phyloP scores from a whole-genome alignment of 2,888 invertebrate genomes.

The Cyaniris semiargus region DNA sequence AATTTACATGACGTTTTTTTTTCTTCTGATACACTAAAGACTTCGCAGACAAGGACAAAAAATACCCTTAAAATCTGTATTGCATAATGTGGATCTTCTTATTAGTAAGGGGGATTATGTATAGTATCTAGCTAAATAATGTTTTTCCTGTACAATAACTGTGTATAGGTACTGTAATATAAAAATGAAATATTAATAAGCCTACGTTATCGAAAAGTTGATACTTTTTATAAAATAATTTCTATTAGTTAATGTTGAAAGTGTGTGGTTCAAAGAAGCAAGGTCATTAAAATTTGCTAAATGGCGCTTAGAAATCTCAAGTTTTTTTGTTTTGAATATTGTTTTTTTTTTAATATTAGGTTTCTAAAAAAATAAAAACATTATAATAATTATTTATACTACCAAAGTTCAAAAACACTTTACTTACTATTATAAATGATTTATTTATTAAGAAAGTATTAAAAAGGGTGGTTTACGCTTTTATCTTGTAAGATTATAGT shows the following conservation, averaged over 20 bases:
- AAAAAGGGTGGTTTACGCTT: conserved; percentile 20
- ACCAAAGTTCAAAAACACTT: neutral
- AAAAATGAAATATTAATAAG: neutral
- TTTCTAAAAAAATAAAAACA: neutral
- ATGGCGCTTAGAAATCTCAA: too few species aligned
- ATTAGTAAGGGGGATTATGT: too few species aligned
- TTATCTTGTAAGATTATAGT: conserved; percentile 2
- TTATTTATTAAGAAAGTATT: neutral
- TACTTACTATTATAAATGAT: neutral
- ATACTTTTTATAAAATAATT: neutral
- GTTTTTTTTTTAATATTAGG: neutral
- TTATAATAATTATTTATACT: neutral
- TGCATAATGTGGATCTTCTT: too few species aligned
- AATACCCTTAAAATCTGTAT: too few species aligned
- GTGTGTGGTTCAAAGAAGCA: too few species aligned
- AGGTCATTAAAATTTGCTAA: too few species aligned
- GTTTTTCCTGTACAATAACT: neutral
- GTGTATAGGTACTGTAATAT: conserved; percentile 14
- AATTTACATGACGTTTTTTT: too few species aligned
- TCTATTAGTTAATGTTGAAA: neutral
- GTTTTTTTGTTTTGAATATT: neutral
- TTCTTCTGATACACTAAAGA: too few species aligned
- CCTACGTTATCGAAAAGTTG: neutral
- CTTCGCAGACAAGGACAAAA: too few species aligned
- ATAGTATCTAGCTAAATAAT: neutral